Evolutionary conservation across 1,140 invertebrate species (phyloP), one percentile per base, ranked within the genome.

Genomic region (Bombus ignitus): DNA sequence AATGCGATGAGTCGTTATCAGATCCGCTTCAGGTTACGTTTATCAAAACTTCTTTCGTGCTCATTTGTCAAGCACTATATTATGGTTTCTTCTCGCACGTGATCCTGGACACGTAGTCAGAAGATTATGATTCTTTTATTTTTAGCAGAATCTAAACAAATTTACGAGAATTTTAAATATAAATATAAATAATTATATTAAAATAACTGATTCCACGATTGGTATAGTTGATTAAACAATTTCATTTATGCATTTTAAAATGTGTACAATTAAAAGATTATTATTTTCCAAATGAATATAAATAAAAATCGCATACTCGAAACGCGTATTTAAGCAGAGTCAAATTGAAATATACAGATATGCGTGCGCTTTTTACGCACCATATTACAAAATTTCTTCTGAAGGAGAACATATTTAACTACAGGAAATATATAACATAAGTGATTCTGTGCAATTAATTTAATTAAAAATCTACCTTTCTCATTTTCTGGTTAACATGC

Each of bases 11-110:
- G 32, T 53, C 28, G 71, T 72, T 83, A 83, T 83, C 81, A 83
- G 32, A 53, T 47, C 32, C 57, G 81, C 18, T 39, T 83, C 72
- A 15, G 28, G 72, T 83, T 83, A 83, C 81, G 72, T 75, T 75
- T 83, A 83, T 83, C 81, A 75, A 8, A 39, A 35, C 72, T 66
- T 18, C 28, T 82, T 65, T 66, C 72, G 47, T 53, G 47, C 47
- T 22, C 47, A 28, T 74, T 32, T 53, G 42, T 65, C 59, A 53
- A 12, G 3, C 57, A 42, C 25, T 37, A n/a, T 59, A 66, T 53
- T 32, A 35, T 53, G 22, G 42, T 28, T 8, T 35, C 81, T 47
- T 65, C 42, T 53, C 72, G 42, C 15, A 68, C 71, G 71, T 82
- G 80, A 37, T 73, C 18, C 32, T 6, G 22, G 35, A 35, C 65